A percentile compares a stretch with the other conserved stretches of the same genome.
Conservation (phyloP, 2,113 vertebrate species). For the Taxidea taxus region DNA sequence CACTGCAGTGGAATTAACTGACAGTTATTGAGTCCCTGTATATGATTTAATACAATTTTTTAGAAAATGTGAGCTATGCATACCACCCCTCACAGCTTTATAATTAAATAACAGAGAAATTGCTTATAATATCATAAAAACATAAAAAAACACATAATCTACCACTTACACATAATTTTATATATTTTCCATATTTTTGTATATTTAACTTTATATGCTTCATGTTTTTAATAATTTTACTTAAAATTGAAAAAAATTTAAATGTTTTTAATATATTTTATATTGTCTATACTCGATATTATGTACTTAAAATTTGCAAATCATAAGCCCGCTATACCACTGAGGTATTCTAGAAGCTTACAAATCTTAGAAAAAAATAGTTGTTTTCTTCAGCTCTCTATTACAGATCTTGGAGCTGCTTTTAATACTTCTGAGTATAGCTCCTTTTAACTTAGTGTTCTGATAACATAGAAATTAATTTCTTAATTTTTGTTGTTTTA, state of each 20-base stretch:
- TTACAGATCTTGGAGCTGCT: background rate
- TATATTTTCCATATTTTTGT: background rate
- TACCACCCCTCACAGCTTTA: background rate
- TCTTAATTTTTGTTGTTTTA: slow-evolving; percentile 56
- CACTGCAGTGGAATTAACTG: background rate
- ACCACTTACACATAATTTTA: background rate
- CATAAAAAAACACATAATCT: background rate
- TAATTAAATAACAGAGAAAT: background rate
- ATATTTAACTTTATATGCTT: background rate
- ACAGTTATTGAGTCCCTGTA: background rate
- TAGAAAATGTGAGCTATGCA: background rate
- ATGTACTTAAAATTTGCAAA: background rate
- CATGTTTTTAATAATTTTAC: background rate
- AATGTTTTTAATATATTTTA: background rate
- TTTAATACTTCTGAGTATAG: background rate
- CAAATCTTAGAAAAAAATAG: background rate
- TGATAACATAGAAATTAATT: background rate
- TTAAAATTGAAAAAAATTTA: background rate
- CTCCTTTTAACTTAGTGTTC: background rate
- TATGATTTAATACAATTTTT: background rate
- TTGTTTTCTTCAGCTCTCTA: background rate
- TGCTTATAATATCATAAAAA: background rate
- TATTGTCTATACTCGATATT: background rate
- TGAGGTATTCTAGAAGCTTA: background rate
- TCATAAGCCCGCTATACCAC: background rate